phyloP scores from a whole-genome alignment of 2,113 vertebrate genomes.

The Glaucomys volans region DNA sequence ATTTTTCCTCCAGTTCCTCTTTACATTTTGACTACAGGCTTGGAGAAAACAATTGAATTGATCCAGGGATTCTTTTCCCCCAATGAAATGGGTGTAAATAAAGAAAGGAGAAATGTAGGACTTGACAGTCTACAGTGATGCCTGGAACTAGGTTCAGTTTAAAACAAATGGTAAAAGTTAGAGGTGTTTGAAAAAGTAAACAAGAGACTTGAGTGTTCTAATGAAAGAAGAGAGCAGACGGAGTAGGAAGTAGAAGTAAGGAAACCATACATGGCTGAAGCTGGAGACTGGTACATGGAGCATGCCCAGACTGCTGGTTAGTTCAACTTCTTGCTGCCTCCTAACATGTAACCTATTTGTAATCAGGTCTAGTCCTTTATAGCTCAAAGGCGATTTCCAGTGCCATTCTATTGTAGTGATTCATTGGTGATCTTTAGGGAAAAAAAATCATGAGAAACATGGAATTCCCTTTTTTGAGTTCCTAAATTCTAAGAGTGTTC shows the following conservation, averaged over 20 bases:
- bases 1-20: background rate
- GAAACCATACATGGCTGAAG: rapidly evolving
- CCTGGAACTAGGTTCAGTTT: background rate
- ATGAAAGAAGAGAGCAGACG: background rate
- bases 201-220: background rate
- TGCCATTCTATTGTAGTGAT: background rate
- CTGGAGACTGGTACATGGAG: rapidly evolving
- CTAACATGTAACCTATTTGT: background rate
- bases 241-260: background rate
- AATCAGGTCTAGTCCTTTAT: background rate
- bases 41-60: background rate
- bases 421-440: background rate
- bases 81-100: background rate
- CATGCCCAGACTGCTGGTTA: too few species aligned
- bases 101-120: background rate
- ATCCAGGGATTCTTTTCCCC: background rate
- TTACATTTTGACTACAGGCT: background rate
- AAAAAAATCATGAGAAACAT: background rate
- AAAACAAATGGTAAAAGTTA: background rate
- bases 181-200: background rate
- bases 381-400: background rate
- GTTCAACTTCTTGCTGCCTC: background rate
- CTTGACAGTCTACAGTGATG: background rate
- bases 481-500: background rate
- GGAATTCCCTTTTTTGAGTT: background rate